These are phyloP conservation scores for Buteo buteo DNA, from an alignment of 2,113 vertebrate genomes.

Conservation along the genomic window DNA sequence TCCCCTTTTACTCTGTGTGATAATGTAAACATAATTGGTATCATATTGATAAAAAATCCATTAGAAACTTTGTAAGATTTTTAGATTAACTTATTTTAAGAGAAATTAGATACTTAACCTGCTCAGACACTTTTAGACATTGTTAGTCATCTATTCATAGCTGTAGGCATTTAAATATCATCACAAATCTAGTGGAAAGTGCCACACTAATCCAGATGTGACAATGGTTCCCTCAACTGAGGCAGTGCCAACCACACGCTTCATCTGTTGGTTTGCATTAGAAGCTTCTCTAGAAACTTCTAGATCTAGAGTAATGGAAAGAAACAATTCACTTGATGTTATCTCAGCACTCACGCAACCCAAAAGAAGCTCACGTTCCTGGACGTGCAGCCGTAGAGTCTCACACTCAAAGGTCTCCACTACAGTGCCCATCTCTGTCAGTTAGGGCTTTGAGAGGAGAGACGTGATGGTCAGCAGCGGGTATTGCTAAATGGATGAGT, in stretches of 20 bases:
- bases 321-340: neutral
- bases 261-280: neutral
- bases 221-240: neutral
- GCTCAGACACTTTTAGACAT: neutral
- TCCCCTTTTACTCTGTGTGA: neutral
- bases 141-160: neutral
- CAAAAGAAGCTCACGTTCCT: accelerated
- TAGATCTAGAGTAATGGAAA: neutral
- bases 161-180: neutral
- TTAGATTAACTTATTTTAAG: neutral
- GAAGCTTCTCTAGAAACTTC: neutral
- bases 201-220: neutral
- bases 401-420: neutral
- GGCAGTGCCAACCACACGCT: accelerated
- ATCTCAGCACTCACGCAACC: accelerated
- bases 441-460: neutral
- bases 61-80: neutral
- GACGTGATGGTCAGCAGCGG: neutral
- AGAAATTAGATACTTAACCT: neutral
- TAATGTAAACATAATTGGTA: neutral
- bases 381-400: accelerated
- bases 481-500: neutral
- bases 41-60: neutral
- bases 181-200: neutral
- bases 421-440: accelerated